Base-by-base conservation (phyloP, 2,888 invertebrate genomes). In the Eurytoma adleriae region DNA sequence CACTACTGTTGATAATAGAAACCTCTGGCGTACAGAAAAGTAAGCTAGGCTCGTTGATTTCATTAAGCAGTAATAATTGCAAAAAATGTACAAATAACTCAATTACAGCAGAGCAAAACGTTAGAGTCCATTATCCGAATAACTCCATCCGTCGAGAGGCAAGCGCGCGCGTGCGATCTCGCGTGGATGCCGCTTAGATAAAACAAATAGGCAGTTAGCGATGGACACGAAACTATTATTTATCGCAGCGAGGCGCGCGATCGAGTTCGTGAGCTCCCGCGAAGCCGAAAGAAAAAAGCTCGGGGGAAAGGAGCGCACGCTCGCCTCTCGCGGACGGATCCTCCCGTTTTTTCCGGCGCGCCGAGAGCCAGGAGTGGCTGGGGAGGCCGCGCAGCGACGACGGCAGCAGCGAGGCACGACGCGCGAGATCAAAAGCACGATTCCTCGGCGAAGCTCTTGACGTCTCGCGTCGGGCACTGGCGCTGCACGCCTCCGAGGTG, bases 401-500 rank as follows among this genome's bases (percentile, higher is more conserved):
- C 20, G 27, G 61, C 64, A 48, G 64, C 64, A 64, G 64, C 64
- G 48, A 71, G 70, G 59, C 78, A 78, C 81, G 73, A 81, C 78
- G 61, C 48, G 56, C 30, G 75, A 79, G 82, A 82, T 82, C 79
- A 82, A 82, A 80, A 83, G 80, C 78, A 80, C 82, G 82, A 82
- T 83, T 80, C 80, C 79, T 74, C 56, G 78, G 74, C 81, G 40
- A 70, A 59, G 61, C 68, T 79, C 81, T 81, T 72, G 79, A 79
- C 81, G 74, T 79, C 82, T 76, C 74, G 83, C 72, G 78, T 82
- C 67, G 62, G 2, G 24, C 24, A 57, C 24, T 48, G 54, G 62
- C 56, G n/a, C 66, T 57, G 54, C 72, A 52, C 69, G 69, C 79
- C 80, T 81, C 71, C 84, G 84, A 88, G 88, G 88, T 89, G 88